Conservation (phyloP, 2,888 invertebrate species). For the Abrostola triplasia region DNA sequence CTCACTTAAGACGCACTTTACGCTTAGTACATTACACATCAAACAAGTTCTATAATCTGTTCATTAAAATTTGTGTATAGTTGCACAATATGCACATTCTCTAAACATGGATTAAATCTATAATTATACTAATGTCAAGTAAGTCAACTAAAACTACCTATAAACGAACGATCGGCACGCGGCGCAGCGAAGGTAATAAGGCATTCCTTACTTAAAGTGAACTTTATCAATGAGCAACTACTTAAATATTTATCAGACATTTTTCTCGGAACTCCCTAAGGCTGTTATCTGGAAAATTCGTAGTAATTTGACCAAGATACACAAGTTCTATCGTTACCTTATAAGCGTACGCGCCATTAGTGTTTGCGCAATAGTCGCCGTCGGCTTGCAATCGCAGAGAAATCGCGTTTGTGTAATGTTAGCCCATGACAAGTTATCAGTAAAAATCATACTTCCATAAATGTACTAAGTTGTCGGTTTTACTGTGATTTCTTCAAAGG, state of each 20-base stretch:
- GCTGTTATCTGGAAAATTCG: slow-evolving; percentile 61
- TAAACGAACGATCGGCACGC: no score
- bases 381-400: slow-evolving; percentile 67
- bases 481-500: not conserved
- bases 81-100: no score
- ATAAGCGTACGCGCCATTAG: slow-evolving; percentile 70
- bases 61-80: no score
- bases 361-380: slow-evolving; percentile 68
- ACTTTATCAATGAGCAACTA: slow-evolving; percentile 41
- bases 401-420: slow-evolving; percentile 75
- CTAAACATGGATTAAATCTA: no score
- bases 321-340: slow-evolving; percentile 69
- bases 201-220: slow-evolving; percentile 6
- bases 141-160: no score
- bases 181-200: not conserved
- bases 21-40: no score
- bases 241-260: slow-evolving; percentile 37
- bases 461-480: not conserved
- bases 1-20: no score
- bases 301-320: slow-evolving; percentile 64
- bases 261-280: slow-evolving; percentile 51
- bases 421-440: slow-evolving; percentile 49
- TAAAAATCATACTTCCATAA: slow-evolving; percentile 23
- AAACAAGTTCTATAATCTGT: no score
- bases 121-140: no score